Evolutionary conservation across 2,113 vertebrate species (phyloP).

Genomic region (Crotalus helleri): DNA sequence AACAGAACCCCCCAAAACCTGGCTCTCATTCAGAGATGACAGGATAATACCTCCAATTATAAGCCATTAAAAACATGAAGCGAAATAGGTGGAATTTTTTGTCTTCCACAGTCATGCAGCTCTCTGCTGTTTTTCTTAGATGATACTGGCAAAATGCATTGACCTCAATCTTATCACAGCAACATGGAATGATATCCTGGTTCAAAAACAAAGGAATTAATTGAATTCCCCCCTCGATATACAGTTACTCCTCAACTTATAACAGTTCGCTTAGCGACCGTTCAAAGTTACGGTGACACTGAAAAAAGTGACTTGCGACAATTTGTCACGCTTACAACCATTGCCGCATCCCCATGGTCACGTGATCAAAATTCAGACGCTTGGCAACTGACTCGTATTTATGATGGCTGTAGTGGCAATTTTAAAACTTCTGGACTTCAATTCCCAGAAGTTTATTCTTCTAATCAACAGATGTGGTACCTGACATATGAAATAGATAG

Average conservation of each 20-base stretch:
- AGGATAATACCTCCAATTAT: conserved; percentile 75
- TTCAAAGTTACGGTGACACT: not conserved
- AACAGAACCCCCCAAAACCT: conserved; percentile 61
- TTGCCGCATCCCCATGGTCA: not conserved
- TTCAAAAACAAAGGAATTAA: not conserved
- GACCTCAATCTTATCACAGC: conserved; percentile 55
- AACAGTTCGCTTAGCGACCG: not conserved
- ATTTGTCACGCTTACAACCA: not conserved
- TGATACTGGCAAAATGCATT: conserved; percentile 68
- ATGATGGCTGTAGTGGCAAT: not conserved
- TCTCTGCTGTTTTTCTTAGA: conserved; percentile 59
- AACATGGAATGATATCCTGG: not conserved
- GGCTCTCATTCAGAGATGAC: conserved; percentile 71
- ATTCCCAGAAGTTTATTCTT: not conserved
- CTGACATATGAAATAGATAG: not conserved
- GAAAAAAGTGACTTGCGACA: not conserved
- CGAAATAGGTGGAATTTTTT: conserved; percentile 49
- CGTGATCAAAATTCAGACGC: not conserved
- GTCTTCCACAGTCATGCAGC: conserved; percentile 62
- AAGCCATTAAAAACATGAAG: conserved; percentile 76
- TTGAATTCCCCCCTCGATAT: not conserved
- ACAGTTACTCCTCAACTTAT: not conserved
- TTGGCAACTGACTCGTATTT: not conserved
- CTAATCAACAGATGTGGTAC: not conserved
- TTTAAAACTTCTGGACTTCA: not conserved